These are phyloP conservation scores for Sparus aurata DNA, from an alignment of 2,797 vertebrate genomes.

Conservation along the genomic window DNA sequence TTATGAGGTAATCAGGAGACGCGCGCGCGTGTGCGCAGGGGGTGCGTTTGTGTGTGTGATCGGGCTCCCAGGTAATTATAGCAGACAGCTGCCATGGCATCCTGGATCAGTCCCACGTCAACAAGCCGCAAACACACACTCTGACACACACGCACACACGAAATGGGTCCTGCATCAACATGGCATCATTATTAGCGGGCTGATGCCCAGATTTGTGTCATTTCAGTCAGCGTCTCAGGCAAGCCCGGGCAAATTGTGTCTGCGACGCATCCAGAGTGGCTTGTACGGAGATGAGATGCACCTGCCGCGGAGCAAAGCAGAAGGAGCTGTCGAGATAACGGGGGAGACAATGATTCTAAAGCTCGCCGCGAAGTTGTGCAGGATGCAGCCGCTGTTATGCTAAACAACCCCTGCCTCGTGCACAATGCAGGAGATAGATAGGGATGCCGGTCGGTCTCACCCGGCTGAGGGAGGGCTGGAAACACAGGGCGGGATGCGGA, in stretches of 20 bases:
- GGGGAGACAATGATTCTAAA: constrained; percentile 51
- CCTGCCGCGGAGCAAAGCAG: constrained; percentile 58
- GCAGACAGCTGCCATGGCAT: constrained; percentile 83
- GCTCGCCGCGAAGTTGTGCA: constrained; percentile 1
- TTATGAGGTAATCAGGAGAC: constrained; percentile 77
- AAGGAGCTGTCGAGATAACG: constrained; percentile 61
- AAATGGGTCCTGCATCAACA: constrained; percentile 64
- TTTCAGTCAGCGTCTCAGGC: constrained; percentile 66
- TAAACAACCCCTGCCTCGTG: constrained; percentile 23
- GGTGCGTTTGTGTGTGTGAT: constrained; percentile 50
- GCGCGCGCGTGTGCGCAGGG: constrained; percentile 20
- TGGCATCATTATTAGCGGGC: constrained; percentile 70
- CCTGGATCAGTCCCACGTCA: constrained; percentile 82
- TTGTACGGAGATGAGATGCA: constrained; percentile 62
- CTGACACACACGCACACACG: constrained; percentile 30
- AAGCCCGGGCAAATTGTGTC: constrained; percentile 63
- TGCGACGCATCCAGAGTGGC: constrained; percentile 48
- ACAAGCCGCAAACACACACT: constrained; percentile 68
- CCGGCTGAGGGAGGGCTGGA: constrained; percentile 11
- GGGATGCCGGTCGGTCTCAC: constrained; percentile 6
- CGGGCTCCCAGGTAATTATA: constrained; percentile 83
- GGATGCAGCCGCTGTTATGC: constrained; percentile 33
- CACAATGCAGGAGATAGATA: constrained; percentile 18
- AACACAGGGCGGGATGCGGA: constrained; percentile 1
- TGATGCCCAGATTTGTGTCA: constrained; percentile 75